Base-by-base conservation (phyloP, 2,797 vertebrate genomes). In the Chromobotia macracanthus region DNA sequence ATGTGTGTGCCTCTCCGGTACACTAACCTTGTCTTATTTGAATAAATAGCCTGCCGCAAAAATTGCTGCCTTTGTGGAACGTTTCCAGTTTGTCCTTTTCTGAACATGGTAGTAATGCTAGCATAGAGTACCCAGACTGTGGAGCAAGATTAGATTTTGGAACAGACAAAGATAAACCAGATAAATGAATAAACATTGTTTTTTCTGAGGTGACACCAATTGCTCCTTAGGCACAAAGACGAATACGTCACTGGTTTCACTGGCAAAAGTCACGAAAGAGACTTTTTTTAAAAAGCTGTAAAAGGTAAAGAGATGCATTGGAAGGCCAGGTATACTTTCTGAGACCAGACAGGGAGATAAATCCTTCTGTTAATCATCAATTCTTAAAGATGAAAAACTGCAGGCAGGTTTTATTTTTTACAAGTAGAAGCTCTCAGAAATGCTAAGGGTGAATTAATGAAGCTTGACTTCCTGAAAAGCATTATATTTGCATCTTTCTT, bases 261-360 rank as follows among this genome's bases (percentile, higher is more conserved):
- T n/a, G n/a, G n/a, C n/a, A n/a, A n/a, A n/a, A n/a, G n/a, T n/a
- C n/a, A n/a, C n/a, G n/a, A n/a, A n/a, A n/a, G n/a, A 81, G 85
- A 88, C 88, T 89, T 89, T 90, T 86, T 84, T 85, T 89, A 85
- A 91, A 4, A 28, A 90, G 88, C 87, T 84, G 82, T 86, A 86
- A 90, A 90, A 91, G 88, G 89, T 83, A 84, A 88, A 83, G 80
- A 80, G 69, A 89, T 90, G 64, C 35, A 21, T 41, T 77, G 23
- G 21, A 77, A 65, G 48, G 31, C 21, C 13, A 84, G 75, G 74
- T 72, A 80, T 83, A 81, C 82, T 81, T 79, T 66, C 79, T 31
- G 81, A 80, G 75, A 81, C 77, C 83, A 86, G 75, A 86, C 87
- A 70, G 75, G 78, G 81, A 6, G 84, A 91, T 90, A 88, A 88